phyloP scores from a whole-genome alignment of 2,113 vertebrate species.

The Trogon melanurus region DNA sequence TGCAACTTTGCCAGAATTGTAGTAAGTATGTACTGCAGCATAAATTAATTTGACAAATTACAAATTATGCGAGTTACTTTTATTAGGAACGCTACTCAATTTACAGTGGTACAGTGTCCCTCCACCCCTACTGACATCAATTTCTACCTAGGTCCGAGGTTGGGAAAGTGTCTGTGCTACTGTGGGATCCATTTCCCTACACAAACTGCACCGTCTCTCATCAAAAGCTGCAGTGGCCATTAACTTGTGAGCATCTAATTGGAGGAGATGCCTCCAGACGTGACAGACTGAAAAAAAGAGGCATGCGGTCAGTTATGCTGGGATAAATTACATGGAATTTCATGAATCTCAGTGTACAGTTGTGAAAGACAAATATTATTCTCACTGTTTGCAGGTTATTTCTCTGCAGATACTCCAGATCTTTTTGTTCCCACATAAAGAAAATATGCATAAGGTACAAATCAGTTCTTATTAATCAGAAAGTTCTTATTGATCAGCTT shows the following conservation, averaged over 20 bases:
- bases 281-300: background rate
- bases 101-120: background rate
- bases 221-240: background rate
- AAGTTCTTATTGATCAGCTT: background rate
- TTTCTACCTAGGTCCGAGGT: background rate
- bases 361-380: background rate
- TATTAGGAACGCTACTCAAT: background rate
- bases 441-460: background rate
- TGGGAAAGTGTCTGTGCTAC: background rate
- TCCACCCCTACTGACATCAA: background rate
- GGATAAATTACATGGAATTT: background rate
- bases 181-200: background rate
- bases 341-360: background rate
- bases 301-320: background rate
- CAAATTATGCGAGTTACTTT: background rate
- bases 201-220: background rate
- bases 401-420: background rate
- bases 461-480: background rate
- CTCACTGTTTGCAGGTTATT: background rate
- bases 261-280: background rate
- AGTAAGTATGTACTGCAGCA: background rate
- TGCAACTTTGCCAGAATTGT: background rate
- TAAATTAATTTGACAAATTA: conserved; percentile 7
- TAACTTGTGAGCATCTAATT: background rate
- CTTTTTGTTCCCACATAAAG: background rate